Percentiles rank a stretch among this genome's conserved stretches.
These are phyloP conservation scores for Spatulosminthurus flaviceps DNA, from an alignment of 2,888 invertebrate genomes.

Conservation along the genomic window DNA sequence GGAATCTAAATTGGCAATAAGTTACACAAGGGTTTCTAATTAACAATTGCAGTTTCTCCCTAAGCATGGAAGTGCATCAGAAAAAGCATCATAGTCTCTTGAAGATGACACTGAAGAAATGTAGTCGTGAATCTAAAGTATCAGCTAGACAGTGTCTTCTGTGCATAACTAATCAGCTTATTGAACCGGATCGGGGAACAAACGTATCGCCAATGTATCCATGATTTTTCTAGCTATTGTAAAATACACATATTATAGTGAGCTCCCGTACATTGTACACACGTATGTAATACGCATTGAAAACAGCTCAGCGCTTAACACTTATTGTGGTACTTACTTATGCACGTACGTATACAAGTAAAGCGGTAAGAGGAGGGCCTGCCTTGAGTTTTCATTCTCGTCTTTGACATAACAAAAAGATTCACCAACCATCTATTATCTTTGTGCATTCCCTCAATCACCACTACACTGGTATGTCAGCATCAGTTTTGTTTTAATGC, in stretches of 20 bases:
- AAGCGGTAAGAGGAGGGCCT: background rate
- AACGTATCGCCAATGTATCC: background rate
- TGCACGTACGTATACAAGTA: background rate
- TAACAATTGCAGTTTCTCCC: too few species aligned
- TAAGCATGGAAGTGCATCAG: too few species aligned
- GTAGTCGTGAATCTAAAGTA: too few species aligned
- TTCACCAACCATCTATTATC: constrained; percentile 5
- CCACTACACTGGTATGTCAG: background rate
- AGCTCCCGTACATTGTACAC: too few species aligned
- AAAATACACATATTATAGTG: background rate
- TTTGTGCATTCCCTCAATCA: background rate
- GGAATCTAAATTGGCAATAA: too few species aligned
- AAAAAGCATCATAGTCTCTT: too few species aligned
- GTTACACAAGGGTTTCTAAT: too few species aligned
- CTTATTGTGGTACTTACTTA: too few species aligned
- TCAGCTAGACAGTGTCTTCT: background rate
- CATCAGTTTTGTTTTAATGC: background rate
- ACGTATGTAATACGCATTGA: too few species aligned
- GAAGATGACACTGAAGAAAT: too few species aligned
- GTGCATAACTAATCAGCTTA: constrained; percentile 38
- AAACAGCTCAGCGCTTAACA: too few species aligned
- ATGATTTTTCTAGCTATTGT: background rate
- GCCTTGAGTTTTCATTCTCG: background rate
- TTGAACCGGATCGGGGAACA: constrained; percentile 38
- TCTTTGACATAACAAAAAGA: background rate